phyloP scores from a whole-genome alignment of 2,888 invertebrate species.

The Tillus elongatus region DNA sequence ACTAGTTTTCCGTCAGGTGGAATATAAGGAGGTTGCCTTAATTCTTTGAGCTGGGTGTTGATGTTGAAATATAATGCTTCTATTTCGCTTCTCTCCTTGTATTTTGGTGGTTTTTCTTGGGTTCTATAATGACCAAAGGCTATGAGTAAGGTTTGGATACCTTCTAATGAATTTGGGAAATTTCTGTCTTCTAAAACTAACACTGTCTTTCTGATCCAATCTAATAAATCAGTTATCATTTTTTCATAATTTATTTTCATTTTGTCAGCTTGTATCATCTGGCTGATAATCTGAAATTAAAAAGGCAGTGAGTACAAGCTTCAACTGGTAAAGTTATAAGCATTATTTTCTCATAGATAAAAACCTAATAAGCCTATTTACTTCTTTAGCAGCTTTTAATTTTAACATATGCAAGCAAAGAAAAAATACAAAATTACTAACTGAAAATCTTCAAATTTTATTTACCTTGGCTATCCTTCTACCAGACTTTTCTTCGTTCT shows the following conservation, averaged over 20 bases:
- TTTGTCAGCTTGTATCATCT: conserved; percentile 90
- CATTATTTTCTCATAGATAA: no score
- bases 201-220: conserved; percentile 89
- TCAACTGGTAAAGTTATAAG: no score
- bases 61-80: conserved; percentile 95
- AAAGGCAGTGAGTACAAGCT: no score
- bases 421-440: no score
- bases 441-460: no score
- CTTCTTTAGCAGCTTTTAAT: no score
- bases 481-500: conserved; percentile 96
- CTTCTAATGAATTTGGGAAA: conserved; percentile 91
- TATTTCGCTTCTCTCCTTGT: conserved; percentile 93
- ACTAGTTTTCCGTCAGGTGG: conserved; percentile 86
- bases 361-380: no score
- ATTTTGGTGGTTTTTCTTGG: conserved; percentile 95
- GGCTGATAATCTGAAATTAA: conserved; percentile 74
- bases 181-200: conserved; percentile 70
- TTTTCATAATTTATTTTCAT: conserved; percentile 84
- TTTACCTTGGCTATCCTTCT: conserved; percentile 92
- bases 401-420: no score
- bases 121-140: conserved; percentile 93
- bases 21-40: conserved; percentile 77
- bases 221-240: conserved; percentile 73
- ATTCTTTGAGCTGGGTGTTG: conserved; percentile 90
- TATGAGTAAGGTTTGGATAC: conserved; percentile 81